Percentiles rank a stretch among this genome's conserved stretches.
Evolutionary conservation across 1,140 invertebrate species (phyloP).

Genomic region (Chrysomallon squamiferum): DNA sequence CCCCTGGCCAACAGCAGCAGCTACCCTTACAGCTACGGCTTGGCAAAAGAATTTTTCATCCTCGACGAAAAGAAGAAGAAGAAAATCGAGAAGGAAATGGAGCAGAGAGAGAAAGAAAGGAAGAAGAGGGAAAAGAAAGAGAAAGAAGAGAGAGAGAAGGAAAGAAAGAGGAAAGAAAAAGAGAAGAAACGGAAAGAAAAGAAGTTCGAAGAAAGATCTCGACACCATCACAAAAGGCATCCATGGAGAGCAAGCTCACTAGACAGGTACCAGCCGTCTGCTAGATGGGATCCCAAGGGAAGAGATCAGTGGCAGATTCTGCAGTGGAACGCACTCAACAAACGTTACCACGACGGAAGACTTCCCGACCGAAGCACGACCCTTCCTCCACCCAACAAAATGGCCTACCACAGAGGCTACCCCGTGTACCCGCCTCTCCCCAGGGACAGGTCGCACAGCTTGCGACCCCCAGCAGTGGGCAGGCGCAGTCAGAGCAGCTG

Average conservation of each 20-base stretch:
- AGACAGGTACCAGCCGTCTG: neutral
- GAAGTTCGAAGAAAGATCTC: neutral
- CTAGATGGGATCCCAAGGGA: neutral
- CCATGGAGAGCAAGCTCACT: neutral
- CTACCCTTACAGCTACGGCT: no score
- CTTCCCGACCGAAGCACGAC: no score
- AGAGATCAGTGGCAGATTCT: neutral
- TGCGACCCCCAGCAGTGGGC: no score
- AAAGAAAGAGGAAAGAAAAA: neutral
- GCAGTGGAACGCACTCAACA: no score
- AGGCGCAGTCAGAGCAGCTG: no score
- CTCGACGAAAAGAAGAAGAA: slow-evolving; percentile 1
- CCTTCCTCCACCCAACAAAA: no score
- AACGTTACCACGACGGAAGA: no score
- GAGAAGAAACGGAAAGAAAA: neutral
- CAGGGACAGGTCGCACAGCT: no score
- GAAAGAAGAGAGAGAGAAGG: neutral
- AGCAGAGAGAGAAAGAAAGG: neutral
- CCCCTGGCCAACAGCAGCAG: no score
- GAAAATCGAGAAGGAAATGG: neutral
- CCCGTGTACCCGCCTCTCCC: no score
- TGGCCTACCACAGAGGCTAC: no score
- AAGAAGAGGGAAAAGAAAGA: neutral
- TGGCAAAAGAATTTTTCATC: no score
- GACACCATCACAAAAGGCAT: neutral